These are phyloP conservation scores for Rhineura floridana DNA, from an alignment of 2,113 vertebrate species.

Conservation along the genomic window DNA sequence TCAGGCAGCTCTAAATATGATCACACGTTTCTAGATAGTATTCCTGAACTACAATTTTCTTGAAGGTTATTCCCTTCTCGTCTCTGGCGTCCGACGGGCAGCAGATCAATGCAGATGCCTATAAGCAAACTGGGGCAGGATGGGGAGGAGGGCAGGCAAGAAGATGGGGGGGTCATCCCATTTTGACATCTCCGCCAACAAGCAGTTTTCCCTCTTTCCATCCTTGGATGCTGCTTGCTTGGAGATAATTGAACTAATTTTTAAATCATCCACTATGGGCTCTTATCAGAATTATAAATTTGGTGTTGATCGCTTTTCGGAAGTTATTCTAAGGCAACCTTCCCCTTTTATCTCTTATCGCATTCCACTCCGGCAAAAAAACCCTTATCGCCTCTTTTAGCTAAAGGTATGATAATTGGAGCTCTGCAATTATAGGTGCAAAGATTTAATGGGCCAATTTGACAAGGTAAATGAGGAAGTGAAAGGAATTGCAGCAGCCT, in stretches of 20 bases:
- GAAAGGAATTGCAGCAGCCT: conserved; percentile 50
- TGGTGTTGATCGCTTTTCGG: conserved; percentile 60
- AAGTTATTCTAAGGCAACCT: conserved; percentile 66
- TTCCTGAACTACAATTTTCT: rapidly evolving
- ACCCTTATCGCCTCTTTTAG: conserved; percentile 63
- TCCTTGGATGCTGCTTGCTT: conserved; percentile 10
- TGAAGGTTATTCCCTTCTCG: not conserved
- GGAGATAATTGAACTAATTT: conserved; percentile 35
- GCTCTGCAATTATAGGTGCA: conserved; percentile 71
- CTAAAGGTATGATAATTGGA: conserved; percentile 73
- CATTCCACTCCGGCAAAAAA: conserved; percentile 60
- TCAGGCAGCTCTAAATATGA: not conserved
- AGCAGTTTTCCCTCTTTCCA: not conserved
- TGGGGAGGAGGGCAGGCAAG: rapidly evolving
- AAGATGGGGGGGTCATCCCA: not conserved
- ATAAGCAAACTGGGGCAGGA: not conserved
- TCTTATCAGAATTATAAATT: conserved; percentile 63
- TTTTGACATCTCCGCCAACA: not conserved
- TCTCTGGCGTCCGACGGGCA: not conserved
- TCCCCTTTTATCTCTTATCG: conserved; percentile 72
- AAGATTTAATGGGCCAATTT: conserved; percentile 70
- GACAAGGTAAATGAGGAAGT: conserved; percentile 54
- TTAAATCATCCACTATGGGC: conserved; percentile 37
- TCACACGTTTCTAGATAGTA: rapidly evolving
- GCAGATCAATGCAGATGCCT: not conserved